Evolutionary conservation across 2,113 vertebrate species (phyloP).

Genomic region (Cranoglanis bouderius): DNA sequence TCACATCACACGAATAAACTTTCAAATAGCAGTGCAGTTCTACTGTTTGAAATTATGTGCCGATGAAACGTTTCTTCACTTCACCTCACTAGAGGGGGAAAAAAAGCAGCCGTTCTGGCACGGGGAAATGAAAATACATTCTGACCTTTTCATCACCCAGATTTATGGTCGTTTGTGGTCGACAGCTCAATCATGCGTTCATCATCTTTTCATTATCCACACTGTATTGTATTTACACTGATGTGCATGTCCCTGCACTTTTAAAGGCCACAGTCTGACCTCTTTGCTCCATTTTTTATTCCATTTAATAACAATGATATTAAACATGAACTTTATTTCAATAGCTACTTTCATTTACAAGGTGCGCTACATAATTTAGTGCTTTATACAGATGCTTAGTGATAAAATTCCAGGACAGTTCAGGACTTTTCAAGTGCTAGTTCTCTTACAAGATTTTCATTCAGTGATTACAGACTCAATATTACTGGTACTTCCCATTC

Average conservation of each 20-base stretch:
- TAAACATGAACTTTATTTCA: background rate
- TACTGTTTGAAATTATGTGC: background rate
- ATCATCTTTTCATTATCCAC: background rate
- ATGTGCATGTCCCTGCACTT: conserved; percentile 20
- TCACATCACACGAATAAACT: background rate
- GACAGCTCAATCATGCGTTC: conserved; percentile 16
- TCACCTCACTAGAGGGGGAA: background rate
- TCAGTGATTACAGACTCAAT: background rate
- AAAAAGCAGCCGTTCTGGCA: background rate
- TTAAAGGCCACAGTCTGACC: conserved; percentile 6
- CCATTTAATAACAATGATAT: background rate
- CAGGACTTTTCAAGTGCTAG: background rate
- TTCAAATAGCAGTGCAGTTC: background rate
- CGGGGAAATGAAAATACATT: conserved; percentile 9
- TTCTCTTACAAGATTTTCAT: background rate
- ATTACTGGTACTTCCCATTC: too few species aligned
- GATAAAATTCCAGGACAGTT: background rate
- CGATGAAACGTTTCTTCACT: conserved; percentile 9
- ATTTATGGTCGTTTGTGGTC: background rate
- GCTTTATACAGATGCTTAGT: background rate
- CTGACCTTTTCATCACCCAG: conserved; percentile 28
- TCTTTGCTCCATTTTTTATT: background rate
- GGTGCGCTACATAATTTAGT: background rate
- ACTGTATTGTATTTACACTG: conserved; percentile 11
- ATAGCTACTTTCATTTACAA: background rate